Evolutionary conservation across 2,797 vertebrate genomes (phyloP).

Genomic region (Centropyge bicolor): DNA sequence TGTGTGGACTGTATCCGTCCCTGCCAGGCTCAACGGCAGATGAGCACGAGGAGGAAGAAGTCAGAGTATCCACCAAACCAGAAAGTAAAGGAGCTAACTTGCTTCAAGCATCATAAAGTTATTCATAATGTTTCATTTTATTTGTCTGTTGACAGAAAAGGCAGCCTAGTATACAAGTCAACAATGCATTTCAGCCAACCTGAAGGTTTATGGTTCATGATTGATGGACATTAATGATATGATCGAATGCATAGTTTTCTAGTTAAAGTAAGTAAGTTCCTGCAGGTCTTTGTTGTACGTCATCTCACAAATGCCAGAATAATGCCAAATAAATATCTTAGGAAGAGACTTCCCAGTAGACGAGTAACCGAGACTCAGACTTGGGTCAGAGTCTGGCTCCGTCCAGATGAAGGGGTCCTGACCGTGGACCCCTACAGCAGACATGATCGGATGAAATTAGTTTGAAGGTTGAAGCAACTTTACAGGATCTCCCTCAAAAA

Average conservation of each 20-base stretch:
- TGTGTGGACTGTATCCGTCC: background rate
- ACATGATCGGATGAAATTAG: too few relatives aligned
- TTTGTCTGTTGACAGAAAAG: background rate
- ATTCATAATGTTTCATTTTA: background rate
- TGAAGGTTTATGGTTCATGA: background rate
- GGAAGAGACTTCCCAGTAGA: background rate
- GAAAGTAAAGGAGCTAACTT: background rate
- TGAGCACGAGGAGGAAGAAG: conserved; percentile 9
- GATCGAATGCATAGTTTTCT: too few relatives aligned
- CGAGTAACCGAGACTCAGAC: background rate
- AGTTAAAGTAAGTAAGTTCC: too few relatives aligned
- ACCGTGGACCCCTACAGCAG: too few relatives aligned
- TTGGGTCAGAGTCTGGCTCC: too few relatives aligned
- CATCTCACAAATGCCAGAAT: background rate
- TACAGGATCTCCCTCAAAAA: conserved; percentile 2
- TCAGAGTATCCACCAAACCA: conserved; percentile 21
- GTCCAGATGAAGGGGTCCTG: background rate
- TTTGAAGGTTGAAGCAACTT: conserved; percentile 5
- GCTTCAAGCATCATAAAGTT: background rate
- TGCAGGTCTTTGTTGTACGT: too few relatives aligned
- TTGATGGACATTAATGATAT: background rate
- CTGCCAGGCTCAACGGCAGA: conserved; percentile 21
- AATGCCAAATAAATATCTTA: background rate
- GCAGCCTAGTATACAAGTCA: background rate
- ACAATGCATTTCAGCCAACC: background rate